Percentiles rank a stretch among this genome's conserved stretches.
phyloP scores from a whole-genome alignment of 1,140 invertebrate genomes.

The Apis mellifera region Amel_HAv3.1 CM009936.2:17576001-17576500 shows the following conservation, averaged over 20 bases:
- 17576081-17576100: conserved; percentile 31
- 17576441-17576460: conserved; percentile 64
- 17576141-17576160: too few relatives aligned
- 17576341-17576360: conserved; percentile 66
- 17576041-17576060: conserved; percentile 37
- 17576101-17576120: conserved; percentile 22
- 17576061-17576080: conserved; percentile 41
- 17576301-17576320: conserved; percentile 48
- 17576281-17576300: conserved; percentile 55
- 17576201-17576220: too few relatives aligned
- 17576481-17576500: conserved; percentile 41
- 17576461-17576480: conserved; percentile 70
- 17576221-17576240: background rate
- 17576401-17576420: conserved; percentile 65
- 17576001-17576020: too few relatives aligned
- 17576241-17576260: background rate
- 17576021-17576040: too few relatives aligned
- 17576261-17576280: conserved; percentile 16
- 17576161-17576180: too few relatives aligned
- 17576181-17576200: too few relatives aligned
- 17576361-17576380: conserved; percentile 65
- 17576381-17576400: conserved; percentile 69
- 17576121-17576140: conserved; percentile 6
- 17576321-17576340: conserved; percentile 48
- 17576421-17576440: conserved; percentile 68